Percentiles rank a stretch among this genome's conserved stretches.
phyloP scores from a whole-genome alignment of 1,140 invertebrate species.

The Thereuonema tuberculata region DNA sequence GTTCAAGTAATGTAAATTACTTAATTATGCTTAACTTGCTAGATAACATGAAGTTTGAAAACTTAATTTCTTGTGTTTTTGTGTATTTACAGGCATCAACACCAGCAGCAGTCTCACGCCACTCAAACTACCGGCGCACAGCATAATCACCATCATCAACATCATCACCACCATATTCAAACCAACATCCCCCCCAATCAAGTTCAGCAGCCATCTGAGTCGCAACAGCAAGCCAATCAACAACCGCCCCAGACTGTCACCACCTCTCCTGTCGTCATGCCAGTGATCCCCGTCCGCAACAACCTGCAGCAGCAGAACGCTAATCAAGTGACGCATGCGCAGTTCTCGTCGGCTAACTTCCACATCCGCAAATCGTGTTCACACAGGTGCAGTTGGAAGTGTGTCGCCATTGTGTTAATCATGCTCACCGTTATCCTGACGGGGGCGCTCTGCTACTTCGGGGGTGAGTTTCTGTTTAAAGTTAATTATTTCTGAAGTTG shows the following conservation, averaged over 20 bases:
- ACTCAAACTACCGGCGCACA: constrained; percentile 6
- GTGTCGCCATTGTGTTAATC: constrained; percentile 78
- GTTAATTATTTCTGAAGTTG: too few species aligned
- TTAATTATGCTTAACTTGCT: too few species aligned
- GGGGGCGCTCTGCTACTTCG: constrained; percentile 85
- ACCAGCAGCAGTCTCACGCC: constrained; percentile 21
- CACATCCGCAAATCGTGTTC: constrained; percentile 85
- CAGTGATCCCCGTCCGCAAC: constrained; percentile 39
- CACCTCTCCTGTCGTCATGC: constrained; percentile 23
- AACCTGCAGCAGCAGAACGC: constrained; percentile 13
- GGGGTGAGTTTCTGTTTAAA: constrained; percentile 49
- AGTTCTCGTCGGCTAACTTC: too few species aligned
- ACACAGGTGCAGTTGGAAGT: constrained; percentile 88
- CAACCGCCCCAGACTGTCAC: constrained; percentile 54
- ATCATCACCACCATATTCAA: not conserved
- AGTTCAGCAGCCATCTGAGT: constrained; percentile 7
- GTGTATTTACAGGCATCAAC: too few species aligned
- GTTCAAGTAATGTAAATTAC: too few species aligned
- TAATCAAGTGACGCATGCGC: constrained; percentile 39
- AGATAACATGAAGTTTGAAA: too few species aligned
- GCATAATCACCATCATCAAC: constrained; percentile 8
- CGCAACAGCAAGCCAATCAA: constrained; percentile 18
- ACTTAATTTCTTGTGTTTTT: too few species aligned
- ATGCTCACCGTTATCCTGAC: constrained; percentile 70
- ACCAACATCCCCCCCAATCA: not conserved